These are phyloP conservation scores for Spodoptera littoralis DNA, from an alignment of 2,888 invertebrate species.

Conservation along the genomic window DNA sequence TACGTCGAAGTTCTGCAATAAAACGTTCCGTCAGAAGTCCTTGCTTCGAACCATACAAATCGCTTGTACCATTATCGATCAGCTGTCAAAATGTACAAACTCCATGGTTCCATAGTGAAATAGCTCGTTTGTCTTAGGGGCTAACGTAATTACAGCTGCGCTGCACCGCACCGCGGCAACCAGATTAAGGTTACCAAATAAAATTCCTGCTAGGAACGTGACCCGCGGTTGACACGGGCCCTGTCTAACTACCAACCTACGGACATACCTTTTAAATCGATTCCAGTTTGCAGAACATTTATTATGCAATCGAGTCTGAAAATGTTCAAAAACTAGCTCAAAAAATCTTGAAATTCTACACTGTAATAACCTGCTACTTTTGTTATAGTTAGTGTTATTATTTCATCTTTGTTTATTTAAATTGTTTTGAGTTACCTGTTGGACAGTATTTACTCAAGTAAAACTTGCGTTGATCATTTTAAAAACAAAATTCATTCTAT, in stretches of 20 bases:
- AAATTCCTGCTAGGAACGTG: slow-evolving; percentile 65
- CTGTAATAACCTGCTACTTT: too few species aligned
- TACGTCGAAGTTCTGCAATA: too few species aligned
- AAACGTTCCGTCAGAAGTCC: slow-evolving; percentile 1
- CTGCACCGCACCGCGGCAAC: slow-evolving; percentile 40
- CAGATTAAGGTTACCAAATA: slow-evolving; percentile 69
- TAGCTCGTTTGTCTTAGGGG: slow-evolving; percentile 54
- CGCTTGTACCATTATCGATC: slow-evolving; percentile 44
- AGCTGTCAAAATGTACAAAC: slow-evolving; percentile 53
- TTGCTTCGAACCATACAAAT: slow-evolving; percentile 20
- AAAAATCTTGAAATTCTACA: too few species aligned
- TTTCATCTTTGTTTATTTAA: too few species aligned
- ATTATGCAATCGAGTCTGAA: slow-evolving; percentile 10
- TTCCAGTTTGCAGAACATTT: slow-evolving; percentile 10
- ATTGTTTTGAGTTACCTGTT: too few species aligned
- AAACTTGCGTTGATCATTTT: too few species aligned
- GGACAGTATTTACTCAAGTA: too few species aligned
- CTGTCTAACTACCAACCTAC: slow-evolving; percentile 13
- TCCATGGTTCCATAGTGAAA: slow-evolving; percentile 34
- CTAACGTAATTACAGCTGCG: slow-evolving; percentile 51
- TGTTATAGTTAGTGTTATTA: too few species aligned
- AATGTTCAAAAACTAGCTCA: not conserved
- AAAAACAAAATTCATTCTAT: too few species aligned
- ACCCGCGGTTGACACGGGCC: slow-evolving; percentile 51
- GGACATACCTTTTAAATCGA: slow-evolving; percentile 27